phyloP scores from a whole-genome alignment of 2,113 vertebrate species.

The Coryphaenoides rupestris region DNA sequence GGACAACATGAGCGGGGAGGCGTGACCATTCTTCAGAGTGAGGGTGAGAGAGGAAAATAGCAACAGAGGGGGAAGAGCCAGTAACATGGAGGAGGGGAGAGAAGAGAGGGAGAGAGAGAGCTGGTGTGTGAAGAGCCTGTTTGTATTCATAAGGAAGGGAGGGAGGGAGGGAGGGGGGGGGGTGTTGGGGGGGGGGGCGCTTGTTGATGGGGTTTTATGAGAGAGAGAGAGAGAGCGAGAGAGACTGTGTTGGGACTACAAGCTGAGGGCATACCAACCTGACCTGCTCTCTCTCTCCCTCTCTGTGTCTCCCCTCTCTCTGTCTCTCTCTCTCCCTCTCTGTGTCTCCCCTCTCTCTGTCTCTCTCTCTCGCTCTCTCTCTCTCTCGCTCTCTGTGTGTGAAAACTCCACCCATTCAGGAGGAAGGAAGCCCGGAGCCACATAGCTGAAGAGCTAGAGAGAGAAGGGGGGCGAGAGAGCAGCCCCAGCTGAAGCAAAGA shows the following conservation, averaged over 20 bases:
- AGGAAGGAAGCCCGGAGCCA: constrained; percentile 48
- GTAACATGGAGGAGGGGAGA: constrained; percentile 11
- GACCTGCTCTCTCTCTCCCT: constrained; percentile 20
- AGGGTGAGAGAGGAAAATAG: constrained; percentile 28
- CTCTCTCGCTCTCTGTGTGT: constrained; percentile 31
- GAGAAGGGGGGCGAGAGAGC: constrained; percentile 21
- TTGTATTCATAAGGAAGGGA: constrained; percentile 62
- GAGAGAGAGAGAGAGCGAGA: constrained; percentile 22
- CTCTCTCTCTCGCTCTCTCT: background rate
- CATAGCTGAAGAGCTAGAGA: constrained; percentile 21
- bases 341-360: constrained; percentile 17
- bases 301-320: background rate
- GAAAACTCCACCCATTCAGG: constrained; percentile 34
- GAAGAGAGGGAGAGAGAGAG: constrained; percentile 32
- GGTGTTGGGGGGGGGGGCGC: constrained; percentile 40
- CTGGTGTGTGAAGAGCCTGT: constrained; percentile 50
- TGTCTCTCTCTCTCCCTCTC: constrained; percentile 11
- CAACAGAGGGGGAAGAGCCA: constrained; percentile 30
- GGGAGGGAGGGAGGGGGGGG: constrained; percentile 45
- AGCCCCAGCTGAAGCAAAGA: background rate
- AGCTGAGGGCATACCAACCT: constrained; percentile 33
- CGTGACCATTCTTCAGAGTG: background rate
- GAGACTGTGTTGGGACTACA: constrained; percentile 29
- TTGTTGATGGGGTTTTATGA: constrained; percentile 58
- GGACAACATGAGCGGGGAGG: constrained; percentile 27